These are phyloP conservation scores for Gastrophysa polygoni DNA, from an alignment of 2,888 invertebrate genomes.

Conservation along the genomic window DNA sequence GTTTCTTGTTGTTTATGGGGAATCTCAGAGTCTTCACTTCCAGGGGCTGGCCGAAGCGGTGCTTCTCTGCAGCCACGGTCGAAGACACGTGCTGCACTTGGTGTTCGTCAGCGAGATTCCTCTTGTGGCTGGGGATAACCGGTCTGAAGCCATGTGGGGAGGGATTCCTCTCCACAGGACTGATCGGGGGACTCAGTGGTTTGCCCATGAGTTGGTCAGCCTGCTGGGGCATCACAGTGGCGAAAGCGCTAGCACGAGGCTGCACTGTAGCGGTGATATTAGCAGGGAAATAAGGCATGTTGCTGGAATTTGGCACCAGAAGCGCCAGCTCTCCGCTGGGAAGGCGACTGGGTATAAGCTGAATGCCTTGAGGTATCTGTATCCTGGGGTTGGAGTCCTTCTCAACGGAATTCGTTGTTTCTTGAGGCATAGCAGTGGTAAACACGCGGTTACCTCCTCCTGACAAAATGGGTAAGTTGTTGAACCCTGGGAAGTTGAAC, in stretches of 20 bases:
- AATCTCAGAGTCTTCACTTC: constrained; percentile 53
- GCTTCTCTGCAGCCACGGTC: constrained; percentile 32
- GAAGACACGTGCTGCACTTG: constrained; percentile 50
- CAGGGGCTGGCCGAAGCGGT: constrained; percentile 30
- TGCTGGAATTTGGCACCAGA: constrained; percentile 65
- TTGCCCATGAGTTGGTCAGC: constrained; percentile 32
- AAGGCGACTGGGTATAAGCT: constrained; percentile 68
- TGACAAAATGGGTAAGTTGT: constrained; percentile 46
- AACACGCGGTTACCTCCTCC: constrained; percentile 32
- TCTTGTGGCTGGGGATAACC: constrained; percentile 40
- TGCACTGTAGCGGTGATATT: constrained; percentile 28
- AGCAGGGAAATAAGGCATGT: constrained; percentile 59
- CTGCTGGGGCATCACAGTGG: constrained; percentile 51
- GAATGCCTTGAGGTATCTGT: constrained; percentile 67
- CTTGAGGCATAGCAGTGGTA: constrained; percentile 36
- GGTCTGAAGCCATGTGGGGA: constrained; percentile 53
- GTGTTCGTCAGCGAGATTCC: constrained; percentile 40
- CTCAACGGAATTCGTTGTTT: constrained; percentile 31
- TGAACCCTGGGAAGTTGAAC: constrained; percentile 49
- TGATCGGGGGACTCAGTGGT: constrained; percentile 68
- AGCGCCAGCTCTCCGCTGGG: constrained; percentile 72
- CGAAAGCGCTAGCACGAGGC: constrained; percentile 61
- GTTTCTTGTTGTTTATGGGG: constrained; percentile 47
- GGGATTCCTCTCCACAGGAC: constrained; percentile 59
- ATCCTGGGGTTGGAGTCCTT: constrained; percentile 63